Percentiles rank a stretch among this genome's conserved stretches.
phyloP scores from a whole-genome alignment of 23 tunicate genomes.

The Corella eumyota region DNA sequence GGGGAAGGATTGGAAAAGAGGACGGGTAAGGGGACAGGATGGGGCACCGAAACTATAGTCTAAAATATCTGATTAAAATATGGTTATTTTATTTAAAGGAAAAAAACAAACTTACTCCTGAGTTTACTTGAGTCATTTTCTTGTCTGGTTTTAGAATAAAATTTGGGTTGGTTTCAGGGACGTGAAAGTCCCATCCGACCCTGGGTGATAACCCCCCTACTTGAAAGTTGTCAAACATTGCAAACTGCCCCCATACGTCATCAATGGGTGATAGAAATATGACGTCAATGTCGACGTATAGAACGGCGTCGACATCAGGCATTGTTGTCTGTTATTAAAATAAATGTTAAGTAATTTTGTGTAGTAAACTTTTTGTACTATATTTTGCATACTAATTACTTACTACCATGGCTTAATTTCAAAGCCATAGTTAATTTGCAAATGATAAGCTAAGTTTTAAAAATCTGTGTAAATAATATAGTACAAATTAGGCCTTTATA shows the following conservation, averaged over 20 bases:
- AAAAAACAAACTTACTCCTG: slow-evolving; percentile 92
- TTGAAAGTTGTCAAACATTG: slow-evolving; percentile 33
- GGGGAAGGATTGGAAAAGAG: no score
- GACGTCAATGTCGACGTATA: slow-evolving; percentile 97
- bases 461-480: no score
- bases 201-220: slow-evolving; percentile 84
- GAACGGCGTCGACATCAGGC: slow-evolving; percentile 45
- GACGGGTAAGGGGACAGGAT: no score
- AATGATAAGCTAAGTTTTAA: no score
- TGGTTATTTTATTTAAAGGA: no score
- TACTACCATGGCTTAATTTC: no score
- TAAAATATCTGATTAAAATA: no score
- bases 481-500: no score
- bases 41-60: no score
- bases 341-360: background rate
- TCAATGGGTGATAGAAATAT: slow-evolving; percentile 69
- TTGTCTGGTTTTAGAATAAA: slow-evolving; percentile 45
- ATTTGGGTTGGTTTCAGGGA: slow-evolving; percentile 60
- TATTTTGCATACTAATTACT: no score
- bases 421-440: no score
- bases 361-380: no score
- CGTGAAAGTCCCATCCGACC: slow-evolving; percentile 98
- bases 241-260: slow-evolving; percentile 75
- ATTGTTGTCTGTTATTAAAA: slow-evolving; percentile 42
- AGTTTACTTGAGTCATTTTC: slow-evolving; percentile 85